Base-by-base conservation (phyloP, 2,888 invertebrate species). In the Prosopocoilus inquinatus region DNA sequence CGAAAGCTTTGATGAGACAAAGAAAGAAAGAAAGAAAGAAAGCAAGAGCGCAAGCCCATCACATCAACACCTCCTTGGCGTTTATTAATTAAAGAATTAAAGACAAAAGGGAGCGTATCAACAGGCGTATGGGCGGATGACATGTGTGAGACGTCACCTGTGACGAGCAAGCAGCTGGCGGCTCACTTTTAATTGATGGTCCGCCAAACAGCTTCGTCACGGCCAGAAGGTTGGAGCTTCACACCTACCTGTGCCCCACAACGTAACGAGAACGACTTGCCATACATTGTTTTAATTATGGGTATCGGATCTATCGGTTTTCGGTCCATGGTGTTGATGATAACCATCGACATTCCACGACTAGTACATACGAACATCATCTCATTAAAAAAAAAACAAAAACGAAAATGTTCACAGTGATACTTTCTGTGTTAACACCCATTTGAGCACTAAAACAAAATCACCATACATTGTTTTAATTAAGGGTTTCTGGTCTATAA, bases 121-220 rank as follows among this genome's bases (percentile, higher is more conserved):
- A 59, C 57, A 62, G 59, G 60, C 64, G 62, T 62, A 67, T 64
- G 64, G 67, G 59, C 66, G 67, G 67, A 70, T 70, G 71, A 70
- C 72, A 72, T 72, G 72, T 72, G 72, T 68, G 68, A 66, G 69
- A 66, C 68, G 64, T 68, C 69, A 69, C 69, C 68, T 67, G 68
- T 67, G 63, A 66, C 61, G 65, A 56, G 53, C 49, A 50, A 52
- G 67, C 74, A 73, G 73, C 73, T 74, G 73, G 72, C 73, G 69
- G 67, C 69, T 73, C 71, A 67, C 65, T 71, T 74, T 74, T 75
- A 75, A 75, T 74, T 74, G 73, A 75, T 74, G 71, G 71, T 64
- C 60, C 59, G 57, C 47, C 67, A 72, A 73, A 73, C 68, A 68
- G 73, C 72, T 66, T 62, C 68, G 75, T 75, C 75, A 75, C 70